Evolutionary conservation across 2,888 invertebrate genomes (phyloP).

Genomic region (Latrodectus hesperus): DNA sequence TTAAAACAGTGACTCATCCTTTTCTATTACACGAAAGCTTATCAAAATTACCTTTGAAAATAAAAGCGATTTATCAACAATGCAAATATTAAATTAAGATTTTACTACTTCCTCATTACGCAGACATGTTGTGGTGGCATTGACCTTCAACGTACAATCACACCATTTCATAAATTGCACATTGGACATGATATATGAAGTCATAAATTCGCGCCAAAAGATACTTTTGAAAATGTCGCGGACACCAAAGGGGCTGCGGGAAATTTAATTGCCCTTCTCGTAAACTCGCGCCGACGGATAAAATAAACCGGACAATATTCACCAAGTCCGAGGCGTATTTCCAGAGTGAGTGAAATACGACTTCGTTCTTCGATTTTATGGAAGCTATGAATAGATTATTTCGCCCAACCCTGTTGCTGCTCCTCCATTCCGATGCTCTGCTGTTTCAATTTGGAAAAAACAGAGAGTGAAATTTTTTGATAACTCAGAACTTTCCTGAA

Average conservation of each 20-base stretch:
- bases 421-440: no score
- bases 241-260: background rate
- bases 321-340: slow-evolving; percentile 12
- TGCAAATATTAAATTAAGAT: background rate
- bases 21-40: no score
- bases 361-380: slow-evolving; percentile 9
- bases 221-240: background rate
- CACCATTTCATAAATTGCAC: background rate
- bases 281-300: background rate
- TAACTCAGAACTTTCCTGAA: no score
- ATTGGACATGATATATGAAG: background rate
- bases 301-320: background rate
- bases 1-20: no score
- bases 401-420: background rate
- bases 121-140: background rate
- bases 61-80: no score
- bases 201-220: background rate
- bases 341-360: slow-evolving; percentile 21
- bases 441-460: no score
- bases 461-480: no score
- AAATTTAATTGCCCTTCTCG: background rate
- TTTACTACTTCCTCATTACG: background rate
- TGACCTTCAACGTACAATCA: background rate
- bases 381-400: slow-evolving; percentile 34
- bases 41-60: no score